Evolutionary conservation across 2,888 invertebrate genomes (phyloP), one percentile per base, ranked within the genome.

Genomic region (Agrilus biguttatus): DNA sequence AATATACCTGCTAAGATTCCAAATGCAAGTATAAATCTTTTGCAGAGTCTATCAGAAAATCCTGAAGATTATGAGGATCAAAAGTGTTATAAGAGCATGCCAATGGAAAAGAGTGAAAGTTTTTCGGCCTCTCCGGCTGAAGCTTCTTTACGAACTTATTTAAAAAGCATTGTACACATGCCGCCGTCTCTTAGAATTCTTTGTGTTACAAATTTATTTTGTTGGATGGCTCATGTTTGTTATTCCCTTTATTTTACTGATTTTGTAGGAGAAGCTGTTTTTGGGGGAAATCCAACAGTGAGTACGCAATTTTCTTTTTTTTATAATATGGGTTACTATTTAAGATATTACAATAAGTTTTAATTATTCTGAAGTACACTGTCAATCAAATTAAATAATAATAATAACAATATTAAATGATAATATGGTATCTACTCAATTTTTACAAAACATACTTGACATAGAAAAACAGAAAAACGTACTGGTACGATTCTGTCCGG

Each of bases 211-310:
- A 95, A 95, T 69, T 72, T 95, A 33, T 95, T 95, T 67, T 93
- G 92, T 60, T 96, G 95, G 95, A 95, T 93, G 92, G 90, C 93
- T 0, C 86, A 96, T 54, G 92, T 96, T 37, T 93, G 93, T 63
- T 96, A 95, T 62, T 93, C 93, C 0, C 70, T 96, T 6, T 95
- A 93, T 65, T 95, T 96, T 64, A 96, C 95, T 0, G 93, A 95
- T 67, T 96, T 93, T 59, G 95, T 91, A 2, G 91, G 89, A 0
- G 89, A 92, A 65, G 81, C 87, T 10, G 88, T 91, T 14, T 92
- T 84, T 60, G 75, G 76, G n/a, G 91, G 91, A 0, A 76, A 87
- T 67, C 90, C 89, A n/a, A 78, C 76, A 59, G 84, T 81, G 61
- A 68, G 68, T 28, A 10, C 21, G 6, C 21, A 5, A 21, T 7